Conservation (phyloP, 2,797 vertebrate species). For the Myripristis jacobus region DNA sequence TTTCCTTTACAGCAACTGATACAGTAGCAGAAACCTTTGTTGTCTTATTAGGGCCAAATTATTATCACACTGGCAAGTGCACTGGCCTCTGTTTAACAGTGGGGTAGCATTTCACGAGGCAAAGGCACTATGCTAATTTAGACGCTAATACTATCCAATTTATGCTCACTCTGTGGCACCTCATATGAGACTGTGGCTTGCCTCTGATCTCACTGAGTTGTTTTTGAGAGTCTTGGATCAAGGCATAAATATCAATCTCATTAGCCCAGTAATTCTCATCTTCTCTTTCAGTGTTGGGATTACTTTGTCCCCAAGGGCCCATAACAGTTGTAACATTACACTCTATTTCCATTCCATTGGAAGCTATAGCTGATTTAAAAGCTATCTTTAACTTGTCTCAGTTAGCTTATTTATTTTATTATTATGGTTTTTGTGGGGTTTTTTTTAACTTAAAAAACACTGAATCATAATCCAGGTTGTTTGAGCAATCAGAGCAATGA, state of each 20-base stretch:
- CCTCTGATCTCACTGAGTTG: constrained; percentile 37
- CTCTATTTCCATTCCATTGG: constrained; percentile 7
- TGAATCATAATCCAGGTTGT: background rate
- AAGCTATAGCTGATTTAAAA: constrained; percentile 6
- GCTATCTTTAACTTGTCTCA: background rate
- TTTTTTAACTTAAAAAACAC: background rate
- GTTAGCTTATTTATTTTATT: background rate
- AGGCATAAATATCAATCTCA: constrained; percentile 46
- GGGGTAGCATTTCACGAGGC: constrained; percentile 8
- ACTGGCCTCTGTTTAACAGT: constrained; percentile 12
- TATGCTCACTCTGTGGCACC: constrained; percentile 18
- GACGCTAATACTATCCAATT: constrained; percentile 43
- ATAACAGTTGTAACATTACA: constrained; percentile 1
- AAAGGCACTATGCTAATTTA: constrained; percentile 5
- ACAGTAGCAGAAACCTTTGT: background rate
- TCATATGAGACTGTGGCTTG: background rate
- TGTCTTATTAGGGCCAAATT: background rate
- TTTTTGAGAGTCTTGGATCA: constrained; percentile 32
- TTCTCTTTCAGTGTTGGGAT: constrained; percentile 14
- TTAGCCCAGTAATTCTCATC: constrained; percentile 33
- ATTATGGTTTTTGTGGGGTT: too few relatives aligned
- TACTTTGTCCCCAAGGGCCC: constrained; percentile 5
- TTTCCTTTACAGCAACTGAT: background rate
- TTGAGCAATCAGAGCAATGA: background rate
- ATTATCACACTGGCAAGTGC: background rate